Percentiles rank a stretch among this genome's conserved stretches.
phyloP scores from a whole-genome alignment of 2,888 invertebrate genomes.

The Cordilura impudica region DNA sequence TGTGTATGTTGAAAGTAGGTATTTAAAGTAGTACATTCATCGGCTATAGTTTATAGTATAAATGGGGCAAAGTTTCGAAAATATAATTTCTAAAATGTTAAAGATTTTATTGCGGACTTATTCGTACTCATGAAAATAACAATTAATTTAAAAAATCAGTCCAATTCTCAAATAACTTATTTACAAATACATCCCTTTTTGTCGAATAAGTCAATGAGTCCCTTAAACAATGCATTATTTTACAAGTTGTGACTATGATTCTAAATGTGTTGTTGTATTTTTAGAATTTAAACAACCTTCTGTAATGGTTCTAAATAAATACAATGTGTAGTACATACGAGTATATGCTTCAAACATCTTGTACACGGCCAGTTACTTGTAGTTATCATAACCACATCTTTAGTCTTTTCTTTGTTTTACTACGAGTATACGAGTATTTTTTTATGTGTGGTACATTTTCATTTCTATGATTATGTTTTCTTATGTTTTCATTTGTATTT shows the following conservation, averaged over 20 bases:
- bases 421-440: slow-evolving; percentile 12
- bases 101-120: background rate
- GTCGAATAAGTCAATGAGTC: too few species aligned
- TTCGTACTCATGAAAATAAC: background rate
- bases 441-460: slow-evolving; percentile 56
- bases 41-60: too few species aligned
- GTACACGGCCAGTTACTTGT: slow-evolving; percentile 4
- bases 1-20: slow-evolving; percentile 1
- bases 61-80: too few species aligned
- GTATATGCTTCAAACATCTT: background rate
- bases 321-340: background rate
- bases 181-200: too few species aligned
- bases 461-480: slow-evolving; percentile 55
- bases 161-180: too few species aligned
- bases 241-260: background rate
- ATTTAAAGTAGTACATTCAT: background rate
- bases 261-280: background rate
- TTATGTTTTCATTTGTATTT: slow-evolving; percentile 50
- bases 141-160: too few species aligned
- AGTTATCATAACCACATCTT: slow-evolving; percentile 48
- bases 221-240: too few species aligned
- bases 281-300: slow-evolving; percentile 44
- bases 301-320: slow-evolving; percentile 29
- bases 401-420: background rate
- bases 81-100: background rate